Evolutionary conservation across 2,797 vertebrate genomes (phyloP), one percentile per base, ranked within the genome.

Genomic region (Pipistrellus pygmaeus): DNA sequence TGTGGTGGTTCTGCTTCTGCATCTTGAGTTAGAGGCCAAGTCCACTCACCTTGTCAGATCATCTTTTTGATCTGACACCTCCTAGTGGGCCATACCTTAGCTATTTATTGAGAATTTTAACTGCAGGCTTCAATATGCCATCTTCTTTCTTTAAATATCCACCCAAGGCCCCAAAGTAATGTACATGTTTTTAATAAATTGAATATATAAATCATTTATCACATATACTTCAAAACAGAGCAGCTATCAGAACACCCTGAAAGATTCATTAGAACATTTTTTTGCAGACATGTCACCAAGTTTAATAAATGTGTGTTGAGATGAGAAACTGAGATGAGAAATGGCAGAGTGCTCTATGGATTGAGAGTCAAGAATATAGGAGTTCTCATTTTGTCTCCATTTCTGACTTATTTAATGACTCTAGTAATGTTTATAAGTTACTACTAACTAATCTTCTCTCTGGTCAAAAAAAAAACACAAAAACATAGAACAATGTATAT

Each of bases 151-250:
- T 97, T 94, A 95, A 88, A 53, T 75, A 91, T 62, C 80, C 51
- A 93, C 77, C 53, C 32, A 85, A 92, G 38, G 51, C 41, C 72
- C 48, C 55, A 78, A 80, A 91, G 32, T 87, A 95, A 93, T 90
- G 81, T 80, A 89, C 3, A 10, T 89, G 76, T 94, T 95, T 96
- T 94, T 85, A 93, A 95, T 95, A 91, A 94, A 95, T 93, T 51
- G 75, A 89, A 93, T 86, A 68, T 46, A 93, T 94, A 96, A 97
- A 90, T 93, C 81, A 93, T 95, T 89, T 80, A 97, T 94, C 84
- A 94, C 77, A 80, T 75, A 94, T 11, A 93, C 78, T 95, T 96
- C 87, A 93, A 94, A 95, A 91, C 83, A 92, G 84, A 91, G 64
- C 60, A 95, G 76, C 72, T 96, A 90, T 89, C 81, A 95, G 93